phyloP scores from a whole-genome alignment of 2,113 vertebrate species.

The Pseudonaja textilis region DNA sequence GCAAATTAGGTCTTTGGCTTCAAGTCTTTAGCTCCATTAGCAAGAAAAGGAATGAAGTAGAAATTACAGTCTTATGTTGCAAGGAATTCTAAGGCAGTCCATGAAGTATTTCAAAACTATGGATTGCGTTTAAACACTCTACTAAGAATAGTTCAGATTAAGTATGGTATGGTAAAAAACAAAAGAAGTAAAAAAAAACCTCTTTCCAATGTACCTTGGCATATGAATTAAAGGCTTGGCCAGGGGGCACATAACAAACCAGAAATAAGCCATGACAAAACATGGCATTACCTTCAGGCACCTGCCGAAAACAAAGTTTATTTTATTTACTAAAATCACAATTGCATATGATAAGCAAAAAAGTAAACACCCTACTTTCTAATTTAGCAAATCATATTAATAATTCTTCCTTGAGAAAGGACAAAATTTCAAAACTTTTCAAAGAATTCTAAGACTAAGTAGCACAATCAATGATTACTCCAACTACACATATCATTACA shows the following conservation, averaged over 20 bases:
- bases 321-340: background rate
- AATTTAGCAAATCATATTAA: background rate
- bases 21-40: conserved; percentile 80
- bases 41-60: conserved; percentile 67
- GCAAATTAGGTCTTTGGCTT: conserved; percentile 50
- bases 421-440: conserved; percentile 42
- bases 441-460: conserved; percentile 48
- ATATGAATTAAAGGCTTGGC: background rate
- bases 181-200: background rate
- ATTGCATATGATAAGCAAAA: background rate
- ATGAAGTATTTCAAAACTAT: conserved; percentile 66
- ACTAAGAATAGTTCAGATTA: background rate
- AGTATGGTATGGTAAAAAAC: background rate
- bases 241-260: background rate
- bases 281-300: background rate
- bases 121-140: background rate
- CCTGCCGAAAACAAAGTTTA: background rate
- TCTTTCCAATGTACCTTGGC: background rate
- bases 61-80: conserved; percentile 67
- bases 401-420: background rate
- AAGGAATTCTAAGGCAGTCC: conserved; percentile 62
- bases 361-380: background rate
- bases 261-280: background rate
- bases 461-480: background rate
- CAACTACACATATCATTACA: conserved; percentile 27